These are phyloP conservation scores for Helarctos malayanus DNA, from an alignment of 2,797 vertebrate species.

Conservation along the genomic window DNA sequence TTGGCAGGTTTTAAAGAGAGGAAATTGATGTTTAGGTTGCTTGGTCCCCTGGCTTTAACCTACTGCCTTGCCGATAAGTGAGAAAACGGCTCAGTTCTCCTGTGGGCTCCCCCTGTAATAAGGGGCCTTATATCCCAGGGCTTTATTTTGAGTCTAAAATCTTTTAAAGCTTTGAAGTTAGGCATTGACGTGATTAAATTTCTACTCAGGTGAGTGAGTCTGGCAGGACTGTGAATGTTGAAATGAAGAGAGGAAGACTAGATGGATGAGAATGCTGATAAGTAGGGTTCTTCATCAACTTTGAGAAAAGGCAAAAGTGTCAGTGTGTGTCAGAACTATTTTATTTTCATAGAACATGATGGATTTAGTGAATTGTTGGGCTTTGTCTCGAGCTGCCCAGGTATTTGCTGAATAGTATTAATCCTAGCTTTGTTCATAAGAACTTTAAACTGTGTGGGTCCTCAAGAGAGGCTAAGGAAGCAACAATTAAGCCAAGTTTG, in stretches of 20 bases:
- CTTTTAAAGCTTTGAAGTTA: constrained; percentile 6
- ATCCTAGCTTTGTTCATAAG: constrained; percentile 1
- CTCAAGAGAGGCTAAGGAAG: constrained; percentile 6
- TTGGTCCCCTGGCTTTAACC: not conserved
- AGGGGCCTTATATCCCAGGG: not conserved
- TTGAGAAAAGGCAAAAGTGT: not conserved
- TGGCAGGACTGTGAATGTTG: not conserved
- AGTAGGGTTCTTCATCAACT: not conserved
- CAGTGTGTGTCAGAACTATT: not conserved
- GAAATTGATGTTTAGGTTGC: not conserved
- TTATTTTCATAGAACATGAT: constrained; percentile 33
- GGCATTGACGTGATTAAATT: not conserved
- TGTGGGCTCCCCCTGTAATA: not conserved
- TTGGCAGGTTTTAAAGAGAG: not conserved
- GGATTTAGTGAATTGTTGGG: constrained; percentile 20
- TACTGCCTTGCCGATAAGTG: not conserved
- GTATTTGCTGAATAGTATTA: constrained; percentile 14
- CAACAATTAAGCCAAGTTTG: constrained; percentile 22
- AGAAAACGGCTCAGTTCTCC: not conserved
- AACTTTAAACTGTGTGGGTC: not conserved
- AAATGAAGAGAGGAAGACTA: not conserved
- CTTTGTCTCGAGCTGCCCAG: constrained; percentile 19
- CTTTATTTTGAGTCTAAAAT: not conserved
- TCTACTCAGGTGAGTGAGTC: not conserved
- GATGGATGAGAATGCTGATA: not conserved